phyloP scores from a whole-genome alignment of 1,140 invertebrate species.

The Musca vetustissima region DNA sequence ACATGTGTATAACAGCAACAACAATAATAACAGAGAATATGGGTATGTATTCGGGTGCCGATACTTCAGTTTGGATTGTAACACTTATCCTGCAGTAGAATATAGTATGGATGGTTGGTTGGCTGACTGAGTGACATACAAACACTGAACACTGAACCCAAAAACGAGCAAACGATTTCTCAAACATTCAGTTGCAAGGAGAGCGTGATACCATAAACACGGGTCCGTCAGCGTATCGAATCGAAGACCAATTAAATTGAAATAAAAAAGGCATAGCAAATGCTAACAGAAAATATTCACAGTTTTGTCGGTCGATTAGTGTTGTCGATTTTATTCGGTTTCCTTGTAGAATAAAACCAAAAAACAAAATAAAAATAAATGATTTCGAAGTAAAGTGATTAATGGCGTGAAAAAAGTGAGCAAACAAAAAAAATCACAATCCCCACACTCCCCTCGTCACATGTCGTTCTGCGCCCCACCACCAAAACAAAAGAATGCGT shows the following conservation, averaged over 20 bases:
- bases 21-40: background rate
- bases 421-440: background rate
- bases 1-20: too few relatives aligned
- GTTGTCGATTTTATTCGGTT: too few relatives aligned
- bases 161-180: conserved; percentile 1
- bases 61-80: conserved; percentile 14
- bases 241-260: background rate
- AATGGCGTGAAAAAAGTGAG: conserved; percentile 1
- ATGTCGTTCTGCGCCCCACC: too few relatives aligned
- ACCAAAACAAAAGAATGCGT: too few relatives aligned
- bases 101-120: background rate
- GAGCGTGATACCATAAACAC: conserved; percentile 21
- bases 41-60: background rate
- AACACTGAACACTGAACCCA: background rate
- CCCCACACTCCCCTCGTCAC: too few relatives aligned
- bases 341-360: too few relatives aligned
- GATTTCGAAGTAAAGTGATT: too few relatives aligned
- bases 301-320: too few relatives aligned
- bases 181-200: conserved; percentile 15
- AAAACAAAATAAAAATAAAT: too few relatives aligned
- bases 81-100: conserved; percentile 9
- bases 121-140: background rate
- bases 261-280: background rate
- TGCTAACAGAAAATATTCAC: background rate
- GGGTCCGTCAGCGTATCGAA: background rate